Percentiles rank a stretch among this genome's conserved stretches.
phyloP scores from a whole-genome alignment of 2,797 vertebrate species.

The Loriculus beryllinus region DNA sequence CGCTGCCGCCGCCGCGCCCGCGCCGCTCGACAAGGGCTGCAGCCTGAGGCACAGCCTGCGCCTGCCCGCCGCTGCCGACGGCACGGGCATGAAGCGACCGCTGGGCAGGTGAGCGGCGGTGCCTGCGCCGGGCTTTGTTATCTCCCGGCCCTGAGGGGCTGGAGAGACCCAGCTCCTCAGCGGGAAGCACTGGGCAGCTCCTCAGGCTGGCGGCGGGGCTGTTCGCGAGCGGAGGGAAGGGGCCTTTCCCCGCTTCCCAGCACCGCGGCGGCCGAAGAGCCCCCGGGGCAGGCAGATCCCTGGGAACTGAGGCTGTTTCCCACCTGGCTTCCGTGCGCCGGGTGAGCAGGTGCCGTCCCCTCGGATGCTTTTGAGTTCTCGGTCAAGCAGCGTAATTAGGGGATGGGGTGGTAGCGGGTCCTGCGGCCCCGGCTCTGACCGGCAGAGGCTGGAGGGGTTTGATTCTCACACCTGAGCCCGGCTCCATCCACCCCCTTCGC shows the following conservation, averaged over 20 bases:
- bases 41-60: constrained; percentile 71
- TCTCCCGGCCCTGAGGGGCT: neutral
- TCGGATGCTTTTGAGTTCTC: rapidly evolving
- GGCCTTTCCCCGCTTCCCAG: neutral
- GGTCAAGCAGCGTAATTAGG: rapidly evolving
- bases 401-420: neutral
- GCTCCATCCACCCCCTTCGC: neutral
- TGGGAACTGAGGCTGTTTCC: neutral
- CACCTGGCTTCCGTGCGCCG: rapidly evolving
- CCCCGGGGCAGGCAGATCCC: rapidly evolving
- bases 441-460: neutral
- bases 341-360: neutral
- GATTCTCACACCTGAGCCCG: neutral
- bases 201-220: neutral
- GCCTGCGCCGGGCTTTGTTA: neutral
- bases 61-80: neutral
- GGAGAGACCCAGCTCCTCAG: neutral
- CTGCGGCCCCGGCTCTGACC: neutral
- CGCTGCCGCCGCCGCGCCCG: neutral
- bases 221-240: neutral
- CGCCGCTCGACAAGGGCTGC: constrained; percentile 66
- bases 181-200: neutral
- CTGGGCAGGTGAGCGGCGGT: neutral
- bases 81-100: constrained; percentile 10
- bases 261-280: neutral